phyloP scores from a whole-genome alignment of 92 coral and sea anemone species.

The Scolanthus callimorphus region DNA sequence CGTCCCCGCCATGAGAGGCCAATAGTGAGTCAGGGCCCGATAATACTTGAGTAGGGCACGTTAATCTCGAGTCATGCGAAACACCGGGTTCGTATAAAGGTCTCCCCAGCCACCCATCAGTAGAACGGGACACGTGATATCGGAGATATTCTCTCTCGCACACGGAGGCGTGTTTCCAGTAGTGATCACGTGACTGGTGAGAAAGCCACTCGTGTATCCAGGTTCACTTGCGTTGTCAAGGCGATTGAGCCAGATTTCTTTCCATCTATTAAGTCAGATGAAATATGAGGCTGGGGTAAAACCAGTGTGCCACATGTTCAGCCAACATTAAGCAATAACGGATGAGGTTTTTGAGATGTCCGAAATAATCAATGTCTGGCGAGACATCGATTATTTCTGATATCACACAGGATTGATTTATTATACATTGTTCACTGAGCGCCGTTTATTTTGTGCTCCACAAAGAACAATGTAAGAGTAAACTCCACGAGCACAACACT shows the following conservation, averaged over 20 bases:
- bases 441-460: no score
- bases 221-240: constrained; percentile 42
- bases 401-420: no score
- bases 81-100: constrained; percentile 49
- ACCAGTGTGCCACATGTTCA: no score
- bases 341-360: no score
- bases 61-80: constrained; percentile 61
- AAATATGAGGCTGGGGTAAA: no score
- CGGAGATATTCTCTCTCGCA: constrained; percentile 60
- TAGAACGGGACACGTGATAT: constrained; percentile 53
- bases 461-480: no score
- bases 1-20: constrained; percentile 31
- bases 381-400: no score
- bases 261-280: no score
- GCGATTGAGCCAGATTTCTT: constrained; percentile 73
- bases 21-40: constrained; percentile 70
- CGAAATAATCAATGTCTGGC: no score
- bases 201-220: constrained; percentile 69
- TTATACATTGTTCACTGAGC: no score
- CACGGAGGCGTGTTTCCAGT: constrained; percentile 78
- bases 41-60: constrained; percentile 48
- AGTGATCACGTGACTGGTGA: constrained; percentile 69
- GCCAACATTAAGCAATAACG: no score
- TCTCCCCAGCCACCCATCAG: constrained; percentile 79
- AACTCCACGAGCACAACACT: no score